Evolutionary conservation across 1,140 invertebrate species (phyloP).

Genomic region (Aporrectodea caliginosa): DNA sequence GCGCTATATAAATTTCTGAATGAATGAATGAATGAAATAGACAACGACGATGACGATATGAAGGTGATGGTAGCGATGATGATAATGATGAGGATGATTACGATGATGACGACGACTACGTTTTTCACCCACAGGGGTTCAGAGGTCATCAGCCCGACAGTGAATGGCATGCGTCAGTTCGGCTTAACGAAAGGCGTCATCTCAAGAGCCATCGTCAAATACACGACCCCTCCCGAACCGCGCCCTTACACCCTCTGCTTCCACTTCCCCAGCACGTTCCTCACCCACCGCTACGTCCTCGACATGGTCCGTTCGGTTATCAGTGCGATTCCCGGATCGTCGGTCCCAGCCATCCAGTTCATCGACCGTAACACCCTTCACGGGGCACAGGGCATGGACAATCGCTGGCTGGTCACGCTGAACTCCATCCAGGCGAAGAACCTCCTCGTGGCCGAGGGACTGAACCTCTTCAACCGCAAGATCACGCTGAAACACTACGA

Average conservation of each 20-base stretch:
- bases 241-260: conserved; percentile 16
- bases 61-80: too few relatives aligned
- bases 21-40: too few relatives aligned
- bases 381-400: conserved; percentile 10
- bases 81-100: too few relatives aligned
- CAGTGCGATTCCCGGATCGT: background rate
- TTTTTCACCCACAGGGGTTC: too few relatives aligned
- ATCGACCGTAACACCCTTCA: conserved; percentile 16
- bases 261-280: conserved; percentile 17
- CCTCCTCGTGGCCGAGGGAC: conserved; percentile 3
- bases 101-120: too few relatives aligned
- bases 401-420: conserved; percentile 27
- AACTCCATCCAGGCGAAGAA: conserved; percentile 14
- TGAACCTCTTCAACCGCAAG: conserved; percentile 20
- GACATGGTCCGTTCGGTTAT: conserved; percentile 2
- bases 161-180: too few relatives aligned
- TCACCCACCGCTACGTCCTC: conserved; percentile 27
- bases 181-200: conserved; percentile 20
- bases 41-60: too few relatives aligned
- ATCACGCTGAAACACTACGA: conserved; percentile 22
- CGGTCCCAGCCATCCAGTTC: conserved; percentile 16
- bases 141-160: too few relatives aligned
- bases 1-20: too few relatives aligned
- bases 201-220: conserved; percentile 17
- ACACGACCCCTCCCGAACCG: conserved; percentile 3